Evolutionary conservation across 2,888 invertebrate species (phyloP), one percentile per base, ranked within the genome.

Genomic region (Acleris emargana): DNA sequence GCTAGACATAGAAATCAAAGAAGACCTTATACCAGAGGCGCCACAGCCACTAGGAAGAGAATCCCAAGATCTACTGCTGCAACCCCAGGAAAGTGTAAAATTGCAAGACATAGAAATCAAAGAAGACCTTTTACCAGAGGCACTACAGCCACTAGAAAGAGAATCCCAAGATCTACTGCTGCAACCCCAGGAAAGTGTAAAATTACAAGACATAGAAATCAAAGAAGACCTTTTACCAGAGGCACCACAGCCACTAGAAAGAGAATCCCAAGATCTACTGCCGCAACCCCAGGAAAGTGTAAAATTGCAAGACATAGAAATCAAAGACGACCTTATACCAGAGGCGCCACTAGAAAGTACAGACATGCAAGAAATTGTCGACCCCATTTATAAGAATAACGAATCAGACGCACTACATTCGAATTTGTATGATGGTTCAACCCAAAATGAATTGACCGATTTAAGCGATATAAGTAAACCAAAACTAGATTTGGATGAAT

Each of bases 1-100:
- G 22, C 25, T 11, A n/a, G 16, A 45, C 25, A 57, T 54, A 3
- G 54, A 20, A 7, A 22, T 16, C 3, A 54, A 54, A 45, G 45
- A 13, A 38, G 38, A 38, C 4, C 11, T 13, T 13, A 38, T 38
- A 13, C 13, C 13, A 38, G 11, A 38, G 38, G 38, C 38, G 38
- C 38, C 38, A 38, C 11, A 13, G 38, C 38, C 38, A 38, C 38
- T 13, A 38, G 38, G 13, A 38, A 38, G 13, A 25, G 16, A 25
- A 55, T 16, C 16, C 5, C 22, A 22, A 22, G 18, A n/a, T 7
- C 32, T n/a, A 11, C 1, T 16, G 22, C 22, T 16, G 1, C 43
- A 55, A 6, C n/a, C 17, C 9, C 55, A 18, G 16, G 55, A 43
- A 22, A 43, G 11, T 20, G n/a, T 25, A n/a, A 43, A 55, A 55